Base-by-base conservation (phyloP, 2,888 invertebrate species). In the Zeuzera pyrina region DNA sequence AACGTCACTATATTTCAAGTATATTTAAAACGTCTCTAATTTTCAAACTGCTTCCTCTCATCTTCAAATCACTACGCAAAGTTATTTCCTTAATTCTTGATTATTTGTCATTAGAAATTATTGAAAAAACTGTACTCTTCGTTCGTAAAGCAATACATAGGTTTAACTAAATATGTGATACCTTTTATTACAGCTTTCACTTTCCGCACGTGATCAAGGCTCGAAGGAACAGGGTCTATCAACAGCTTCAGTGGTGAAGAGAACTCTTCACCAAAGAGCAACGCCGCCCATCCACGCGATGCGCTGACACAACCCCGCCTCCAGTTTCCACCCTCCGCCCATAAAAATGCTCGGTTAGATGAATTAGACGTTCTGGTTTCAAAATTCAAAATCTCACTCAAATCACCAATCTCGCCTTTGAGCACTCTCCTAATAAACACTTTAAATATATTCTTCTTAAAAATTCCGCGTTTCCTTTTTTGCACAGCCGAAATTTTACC, bases 141-240 rank as follows among this genome's bases (percentile, higher is more conserved):
- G n/a, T n/a, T n/a, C n/a, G n/a, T n/a, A n/a, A n/a, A n/a, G n/a
- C n/a, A n/a, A n/a, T n/a, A n/a, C n/a, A n/a, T n/a, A n/a, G n/a
- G n/a, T n/a, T n/a, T n/a, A n/a, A n/a, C n/a, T n/a, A 19, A 19
- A 8, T 19, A 2, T 28, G 29, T 29, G 33, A 44, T 74, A 85
- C 85, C 85, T 85, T 73, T 78, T 40, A 85, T 68, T 26, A 67
- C 47, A 35, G 70, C 60, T 52, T 81, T 84, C 28, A 85, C 71
- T 36, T 62, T 65, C 15, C 81, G 69, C 16, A 85, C 72, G 35
- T 65, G 63, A 31, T 77, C 67, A 27, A 79, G 59, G 35, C 66
- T 79, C 10, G 74, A 63, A 6, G 84, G 77, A 21, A 85, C 61
- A 12, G 85, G 85, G 43, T 79, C 76, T 27, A 72, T 57, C 35